These are phyloP conservation scores for Apis cerana DNA, from an alignment of 1,140 invertebrate genomes.

Conservation along the genomic window DNA sequence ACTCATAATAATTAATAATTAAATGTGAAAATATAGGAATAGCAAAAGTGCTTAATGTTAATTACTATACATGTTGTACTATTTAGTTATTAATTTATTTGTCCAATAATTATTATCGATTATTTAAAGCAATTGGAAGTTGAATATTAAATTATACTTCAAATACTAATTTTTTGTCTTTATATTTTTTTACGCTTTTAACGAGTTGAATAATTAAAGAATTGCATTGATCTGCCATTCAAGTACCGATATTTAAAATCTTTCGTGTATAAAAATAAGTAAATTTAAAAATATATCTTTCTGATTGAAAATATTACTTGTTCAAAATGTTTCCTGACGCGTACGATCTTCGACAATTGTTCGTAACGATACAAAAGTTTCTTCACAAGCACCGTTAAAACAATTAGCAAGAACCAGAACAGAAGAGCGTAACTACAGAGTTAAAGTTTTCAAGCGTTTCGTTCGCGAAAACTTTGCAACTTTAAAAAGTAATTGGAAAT, in stretches of 20 bases:
- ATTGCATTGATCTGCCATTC: not conserved
- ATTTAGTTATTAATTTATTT: not conserved
- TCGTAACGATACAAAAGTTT: constrained; percentile 50
- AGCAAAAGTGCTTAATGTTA: not conserved
- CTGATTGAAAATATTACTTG: not conserved
- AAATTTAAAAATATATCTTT: not conserved
- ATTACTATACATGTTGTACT: not conserved
- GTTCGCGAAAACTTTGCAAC: constrained; percentile 26
- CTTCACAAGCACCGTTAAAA: constrained; percentile 29
- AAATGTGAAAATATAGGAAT: not conserved
- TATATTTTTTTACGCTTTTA: not conserved
- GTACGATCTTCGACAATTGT: constrained; percentile 1
- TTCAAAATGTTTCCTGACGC: not conserved
- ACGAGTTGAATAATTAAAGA: not conserved
- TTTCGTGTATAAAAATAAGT: not conserved
- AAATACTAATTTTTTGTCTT: not conserved
- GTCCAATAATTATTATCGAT: not conserved
- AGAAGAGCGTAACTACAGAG: constrained; percentile 31
- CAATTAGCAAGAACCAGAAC: constrained; percentile 50
- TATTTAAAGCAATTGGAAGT: not conserved
- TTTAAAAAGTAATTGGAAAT: constrained; percentile 44
- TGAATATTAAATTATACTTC: not conserved
- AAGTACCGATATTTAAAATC: not conserved
- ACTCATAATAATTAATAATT: not conserved
- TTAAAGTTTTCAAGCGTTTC: constrained; percentile 37